These are phyloP conservation scores for Microctonus aethiopoides DNA, from an alignment of 2,888 invertebrate genomes.

Conservation along the genomic window DNA sequence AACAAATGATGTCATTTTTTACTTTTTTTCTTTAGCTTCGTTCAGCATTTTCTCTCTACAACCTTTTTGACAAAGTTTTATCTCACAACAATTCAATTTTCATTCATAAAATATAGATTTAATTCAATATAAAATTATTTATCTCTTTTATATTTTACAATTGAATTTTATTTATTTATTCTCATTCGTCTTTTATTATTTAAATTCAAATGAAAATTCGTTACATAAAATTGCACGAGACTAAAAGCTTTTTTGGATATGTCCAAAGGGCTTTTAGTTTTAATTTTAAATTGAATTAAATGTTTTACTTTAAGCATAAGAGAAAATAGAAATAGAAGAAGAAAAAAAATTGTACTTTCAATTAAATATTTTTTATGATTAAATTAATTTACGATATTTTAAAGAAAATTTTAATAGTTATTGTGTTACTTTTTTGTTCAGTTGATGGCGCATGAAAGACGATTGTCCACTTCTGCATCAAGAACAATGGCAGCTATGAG, in stretches of 20 bases:
- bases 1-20: neutral
- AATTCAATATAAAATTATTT: too few relatives aligned
- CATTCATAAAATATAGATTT: too few relatives aligned
- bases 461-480: slow-evolving; percentile 83
- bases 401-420: neutral
- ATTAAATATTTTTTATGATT: too few relatives aligned
- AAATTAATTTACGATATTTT: too few relatives aligned
- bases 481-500: slow-evolving; percentile 94
- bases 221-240: neutral
- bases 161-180: neutral
- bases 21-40: too few relatives aligned
- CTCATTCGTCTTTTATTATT: neutral
- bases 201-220: too few relatives aligned
- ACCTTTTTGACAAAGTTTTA: neutral
- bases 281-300: neutral
- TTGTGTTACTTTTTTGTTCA: slow-evolving; percentile 56
- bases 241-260: neutral
- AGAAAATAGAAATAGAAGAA: too few relatives aligned
- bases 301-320: neutral
- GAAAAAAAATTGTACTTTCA: neutral
- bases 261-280: neutral
- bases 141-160: neutral
- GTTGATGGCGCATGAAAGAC: slow-evolving; percentile 74
- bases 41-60: neutral
- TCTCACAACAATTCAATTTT: neutral